A percentile compares a stretch with the other conserved stretches of the same genome.
Evolutionary conservation across 1,140 invertebrate species (phyloP).

Genomic region (Zaprionus lachaisei): DNA sequence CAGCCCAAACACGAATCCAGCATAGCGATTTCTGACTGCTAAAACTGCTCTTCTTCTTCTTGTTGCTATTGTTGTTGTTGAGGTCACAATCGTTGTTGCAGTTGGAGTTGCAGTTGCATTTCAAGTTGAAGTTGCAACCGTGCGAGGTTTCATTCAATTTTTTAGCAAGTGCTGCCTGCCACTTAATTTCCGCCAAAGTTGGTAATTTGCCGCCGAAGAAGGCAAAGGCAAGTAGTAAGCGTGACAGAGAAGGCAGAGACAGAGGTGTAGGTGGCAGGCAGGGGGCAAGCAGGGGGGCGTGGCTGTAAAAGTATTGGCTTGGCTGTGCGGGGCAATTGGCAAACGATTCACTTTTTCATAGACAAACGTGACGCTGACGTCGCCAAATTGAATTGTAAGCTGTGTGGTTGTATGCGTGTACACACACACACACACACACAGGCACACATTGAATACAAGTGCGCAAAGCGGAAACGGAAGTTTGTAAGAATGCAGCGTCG

Average conservation of each 20-base stretch:
- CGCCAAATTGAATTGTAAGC: slow-evolving; percentile 54
- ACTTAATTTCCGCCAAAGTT: slow-evolving; percentile 80
- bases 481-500: slow-evolving; percentile 72
- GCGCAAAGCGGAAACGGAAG: slow-evolving; percentile 68
- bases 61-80: neutral
- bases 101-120: slow-evolving; percentile 6
- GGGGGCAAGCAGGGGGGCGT: neutral
- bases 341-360: slow-evolving; percentile 58
- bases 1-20: slow-evolving; percentile 4
- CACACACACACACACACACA: neutral
- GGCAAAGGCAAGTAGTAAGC: neutral
- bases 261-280: neutral
- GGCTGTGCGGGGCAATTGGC: slow-evolving; percentile 33
- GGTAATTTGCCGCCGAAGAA: slow-evolving; percentile 55
- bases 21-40: neutral
- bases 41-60: neutral
- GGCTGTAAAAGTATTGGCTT: slow-evolving; percentile 16
- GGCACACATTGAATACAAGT: neutral
- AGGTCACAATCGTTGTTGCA: neutral
- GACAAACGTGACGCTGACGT: slow-evolving; percentile 46
- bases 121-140: slow-evolving; percentile 22
- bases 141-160: slow-evolving; percentile 59
- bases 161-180: slow-evolving; percentile 60
- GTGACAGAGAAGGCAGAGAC: neutral
- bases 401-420: neutral